phyloP scores from a whole-genome alignment of 2,888 invertebrate species.

The Platycnemis pennipes region DNA sequence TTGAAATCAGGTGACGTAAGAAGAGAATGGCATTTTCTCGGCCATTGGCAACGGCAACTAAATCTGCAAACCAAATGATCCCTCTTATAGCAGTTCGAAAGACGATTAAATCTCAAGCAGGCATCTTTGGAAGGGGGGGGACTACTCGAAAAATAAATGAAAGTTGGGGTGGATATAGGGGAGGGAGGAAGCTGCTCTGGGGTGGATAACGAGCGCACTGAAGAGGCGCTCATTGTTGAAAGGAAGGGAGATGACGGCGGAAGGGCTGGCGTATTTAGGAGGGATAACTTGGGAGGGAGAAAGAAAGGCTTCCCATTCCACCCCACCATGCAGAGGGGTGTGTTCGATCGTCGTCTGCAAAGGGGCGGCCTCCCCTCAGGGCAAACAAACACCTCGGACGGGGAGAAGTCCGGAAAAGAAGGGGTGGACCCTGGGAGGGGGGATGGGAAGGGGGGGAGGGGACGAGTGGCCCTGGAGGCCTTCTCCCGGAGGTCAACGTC shows the following conservation, averaged over 20 bases:
- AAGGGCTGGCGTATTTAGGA: background rate
- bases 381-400: too few relatives aligned
- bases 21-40: background rate
- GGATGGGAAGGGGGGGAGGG: too few relatives aligned
- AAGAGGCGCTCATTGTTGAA: background rate
- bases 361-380: too few relatives aligned
- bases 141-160: background rate
- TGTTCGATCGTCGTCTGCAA: too few relatives aligned
- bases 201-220: background rate
- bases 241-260: background rate
- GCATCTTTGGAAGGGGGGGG: background rate
- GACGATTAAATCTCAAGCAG: background rate
- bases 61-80: background rate
- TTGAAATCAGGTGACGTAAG: background rate
- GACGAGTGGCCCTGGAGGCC: too few relatives aligned
- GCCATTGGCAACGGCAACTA: background rate
- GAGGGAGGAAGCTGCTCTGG: background rate
- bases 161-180: background rate
- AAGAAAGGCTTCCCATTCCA: background rate
- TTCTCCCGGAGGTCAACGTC: too few relatives aligned
- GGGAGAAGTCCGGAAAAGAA: too few relatives aligned
- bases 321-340: background rate
- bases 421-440: too few relatives aligned
- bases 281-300: background rate
- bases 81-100: background rate